Conservation (phyloP, 2,797 vertebrate species). For the Tadarida brasiliensis region DNA sequence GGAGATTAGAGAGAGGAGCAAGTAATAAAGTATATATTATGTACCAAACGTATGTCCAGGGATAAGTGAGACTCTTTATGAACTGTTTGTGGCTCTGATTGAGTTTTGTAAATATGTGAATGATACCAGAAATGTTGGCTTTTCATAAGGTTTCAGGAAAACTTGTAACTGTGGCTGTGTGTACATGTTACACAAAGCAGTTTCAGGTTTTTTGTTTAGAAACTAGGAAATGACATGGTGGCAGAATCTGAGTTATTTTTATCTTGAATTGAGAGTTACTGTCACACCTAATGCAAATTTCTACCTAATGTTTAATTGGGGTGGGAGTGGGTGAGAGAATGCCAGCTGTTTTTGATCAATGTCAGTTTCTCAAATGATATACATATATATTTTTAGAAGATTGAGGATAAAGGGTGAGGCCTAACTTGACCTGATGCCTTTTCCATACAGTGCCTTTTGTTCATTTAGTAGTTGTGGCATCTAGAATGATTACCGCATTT, state of each 20-base stretch:
- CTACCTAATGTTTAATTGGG: conserved; percentile 79
- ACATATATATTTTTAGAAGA: conserved; percentile 67
- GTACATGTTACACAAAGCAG: conserved; percentile 72
- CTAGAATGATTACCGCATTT: conserved; percentile 83
- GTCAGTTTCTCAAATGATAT: conserved; percentile 72
- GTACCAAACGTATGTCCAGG: conserved; percentile 73
- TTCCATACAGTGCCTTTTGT: conserved; percentile 82
- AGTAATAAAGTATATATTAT: conserved; percentile 57
- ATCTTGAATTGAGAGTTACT: conserved; percentile 86
- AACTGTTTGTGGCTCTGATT: conserved; percentile 75
- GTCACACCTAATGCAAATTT: conserved; percentile 83
- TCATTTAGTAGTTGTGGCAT: conserved; percentile 82
- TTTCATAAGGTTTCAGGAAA: conserved; percentile 76
- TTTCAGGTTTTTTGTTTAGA: conserved; percentile 80
- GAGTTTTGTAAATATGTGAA: conserved; percentile 69
- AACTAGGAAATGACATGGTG: conserved; percentile 87
- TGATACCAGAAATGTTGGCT: conserved; percentile 64
- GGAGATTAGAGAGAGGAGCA: conserved; percentile 49
- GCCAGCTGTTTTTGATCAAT: conserved; percentile 84
- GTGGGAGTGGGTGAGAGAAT: conserved; percentile 72
- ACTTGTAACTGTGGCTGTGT: conserved; percentile 77
- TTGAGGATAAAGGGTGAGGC: conserved; percentile 75
- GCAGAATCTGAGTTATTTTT: conserved; percentile 88
- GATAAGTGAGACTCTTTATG: conserved; percentile 79
- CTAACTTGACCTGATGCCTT: conserved; percentile 81